Evolutionary conservation across 2,113 vertebrate species (phyloP), one percentile per base, ranked within the genome.

Genomic region (Xiphias gladius): DNA sequence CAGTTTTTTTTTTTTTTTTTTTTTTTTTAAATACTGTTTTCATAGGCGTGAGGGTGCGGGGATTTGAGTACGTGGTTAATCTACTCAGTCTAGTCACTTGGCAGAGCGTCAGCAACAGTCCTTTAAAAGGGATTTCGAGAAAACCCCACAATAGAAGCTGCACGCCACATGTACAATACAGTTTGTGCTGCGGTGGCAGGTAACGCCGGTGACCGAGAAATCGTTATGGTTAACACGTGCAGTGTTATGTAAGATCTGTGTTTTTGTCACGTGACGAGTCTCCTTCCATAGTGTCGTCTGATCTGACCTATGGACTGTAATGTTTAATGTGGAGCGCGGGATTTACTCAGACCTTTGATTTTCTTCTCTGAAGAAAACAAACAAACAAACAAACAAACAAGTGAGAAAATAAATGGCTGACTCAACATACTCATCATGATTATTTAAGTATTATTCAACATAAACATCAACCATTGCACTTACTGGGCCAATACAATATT

Each of bases 51-150:
- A 39, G 22, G 4, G 13, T 35, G 71, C 41, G 69, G 32, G 43
- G 4, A 46, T 71, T 30, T n/a, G 35, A 71, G n/a, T 8, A 17
- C 10, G 7, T 17, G 22, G 12, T 39, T 66, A 13, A 81, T 65
- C 57, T 73, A 61, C 46, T 77, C 48, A 52, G 46, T 55, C 41
- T 52, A 37, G 65, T 65, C 41, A 64, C 12, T 46, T 69, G 32
- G n/a, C 73, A 35, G 58, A 79, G 14, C 2, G 3, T 64, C 35
- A 24, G 24, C 52, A 57, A 32, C 66, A 86, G 76, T 83, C 62
- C 59, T 75, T 73, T 78, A 17, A 73, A 88, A 79, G 68, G 85
- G 17, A 54, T 64, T 82, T 81, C 24, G 76, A 59, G 20, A 63
- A 62, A 66, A 66, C 81, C 39, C n/a, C 41, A 70, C 71, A 39